Evolutionary conservation across 1,140 invertebrate genomes (phyloP).

Genomic region (Phocides pigmalion): DNA sequence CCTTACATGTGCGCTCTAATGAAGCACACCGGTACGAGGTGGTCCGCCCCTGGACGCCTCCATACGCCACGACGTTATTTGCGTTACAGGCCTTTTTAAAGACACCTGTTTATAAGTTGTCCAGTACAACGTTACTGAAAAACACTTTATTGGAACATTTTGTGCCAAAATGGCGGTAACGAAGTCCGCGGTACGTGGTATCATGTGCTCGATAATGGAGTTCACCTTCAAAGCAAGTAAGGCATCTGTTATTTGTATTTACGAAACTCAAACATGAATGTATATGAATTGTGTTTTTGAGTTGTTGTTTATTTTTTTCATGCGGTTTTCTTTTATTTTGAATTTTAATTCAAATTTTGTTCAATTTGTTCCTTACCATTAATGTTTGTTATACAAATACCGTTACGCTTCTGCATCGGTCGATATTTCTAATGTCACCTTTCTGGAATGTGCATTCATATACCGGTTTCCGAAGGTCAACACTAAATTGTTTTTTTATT

Average conservation of each 20-base stretch:
- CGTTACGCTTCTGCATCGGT: conserved; percentile 55
- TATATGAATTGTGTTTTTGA: background rate
- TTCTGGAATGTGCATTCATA: conserved; percentile 47
- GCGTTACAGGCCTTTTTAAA: conserved; percentile 31
- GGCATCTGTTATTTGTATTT: conserved; percentile 17
- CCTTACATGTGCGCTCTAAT: conserved; percentile 68
- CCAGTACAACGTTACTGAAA: conserved; percentile 5
- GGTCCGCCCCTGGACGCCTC: conserved; percentile 44
- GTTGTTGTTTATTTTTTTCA: background rate
- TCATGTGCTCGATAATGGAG: conserved; percentile 79
- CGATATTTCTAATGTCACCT: conserved; percentile 48
- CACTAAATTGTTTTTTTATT: conserved; percentile 38
- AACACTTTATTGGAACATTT: background rate
- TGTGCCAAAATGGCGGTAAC: conserved; percentile 65
- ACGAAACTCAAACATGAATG: background rate
- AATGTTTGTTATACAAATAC: conserved; percentile 35
- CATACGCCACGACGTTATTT: conserved; percentile 25
- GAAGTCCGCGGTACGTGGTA: conserved; percentile 72
- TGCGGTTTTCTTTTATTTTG: background rate
- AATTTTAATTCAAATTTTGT: conserved; percentile 23
- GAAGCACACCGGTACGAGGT: conserved; percentile 63
- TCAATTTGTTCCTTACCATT: conserved; percentile 32
- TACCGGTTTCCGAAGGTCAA: conserved; percentile 51
- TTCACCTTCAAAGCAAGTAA: conserved; percentile 82
- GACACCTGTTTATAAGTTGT: conserved; percentile 19